phyloP scores from a whole-genome alignment of 2,113 vertebrate genomes.

The Daubentonia madagascariensis region DNA sequence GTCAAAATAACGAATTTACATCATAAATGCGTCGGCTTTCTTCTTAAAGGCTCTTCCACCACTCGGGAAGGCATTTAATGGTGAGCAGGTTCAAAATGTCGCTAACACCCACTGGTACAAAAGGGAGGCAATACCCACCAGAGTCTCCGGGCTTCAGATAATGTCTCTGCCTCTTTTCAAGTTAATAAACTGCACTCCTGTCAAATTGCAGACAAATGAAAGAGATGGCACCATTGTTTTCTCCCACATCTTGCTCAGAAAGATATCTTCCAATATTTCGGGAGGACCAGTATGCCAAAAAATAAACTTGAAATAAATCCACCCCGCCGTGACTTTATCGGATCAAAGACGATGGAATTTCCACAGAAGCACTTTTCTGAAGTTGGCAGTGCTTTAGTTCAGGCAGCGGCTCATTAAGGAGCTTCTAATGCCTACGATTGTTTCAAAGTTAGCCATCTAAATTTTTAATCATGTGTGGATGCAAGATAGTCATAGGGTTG shows the following conservation, averaged over 20 bases:
- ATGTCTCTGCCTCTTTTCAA: slow-evolving; percentile 87
- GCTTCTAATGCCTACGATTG: slow-evolving; percentile 91
- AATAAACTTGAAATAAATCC: slow-evolving; percentile 88
- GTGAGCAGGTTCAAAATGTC: slow-evolving; percentile 96
- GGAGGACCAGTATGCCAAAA: slow-evolving; percentile 86
- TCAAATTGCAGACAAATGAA: slow-evolving; percentile 88
- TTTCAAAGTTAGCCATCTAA: slow-evolving; percentile 94
- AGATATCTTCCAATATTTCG: slow-evolving; percentile 88
- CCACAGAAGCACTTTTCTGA: slow-evolving; percentile 89
- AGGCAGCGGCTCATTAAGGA: slow-evolving; percentile 93
- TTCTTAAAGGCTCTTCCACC: slow-evolving; percentile 92
- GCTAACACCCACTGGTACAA: slow-evolving; percentile 91
- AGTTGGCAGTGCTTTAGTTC: slow-evolving; percentile 89
- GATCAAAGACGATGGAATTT: slow-evolving; percentile 90
- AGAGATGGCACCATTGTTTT: slow-evolving; percentile 86
- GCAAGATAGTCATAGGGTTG: slow-evolving; percentile 86
- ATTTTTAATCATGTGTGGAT: slow-evolving; percentile 92
- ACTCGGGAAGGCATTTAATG: slow-evolving; percentile 95
- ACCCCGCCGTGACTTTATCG: slow-evolving; percentile 91
- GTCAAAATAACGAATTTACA: slow-evolving; percentile 97
- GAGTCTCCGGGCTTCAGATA: slow-evolving; percentile 88
- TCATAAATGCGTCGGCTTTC: slow-evolving; percentile 92
- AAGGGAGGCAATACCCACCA: slow-evolving; percentile 88
- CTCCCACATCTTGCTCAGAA: slow-evolving; percentile 85
- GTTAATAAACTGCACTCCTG: slow-evolving; percentile 88